Percentiles rank a stretch among this genome's conserved stretches.
phyloP scores from a whole-genome alignment of 1,140 invertebrate genomes.

The Cataglyphis hispanica region DNA sequence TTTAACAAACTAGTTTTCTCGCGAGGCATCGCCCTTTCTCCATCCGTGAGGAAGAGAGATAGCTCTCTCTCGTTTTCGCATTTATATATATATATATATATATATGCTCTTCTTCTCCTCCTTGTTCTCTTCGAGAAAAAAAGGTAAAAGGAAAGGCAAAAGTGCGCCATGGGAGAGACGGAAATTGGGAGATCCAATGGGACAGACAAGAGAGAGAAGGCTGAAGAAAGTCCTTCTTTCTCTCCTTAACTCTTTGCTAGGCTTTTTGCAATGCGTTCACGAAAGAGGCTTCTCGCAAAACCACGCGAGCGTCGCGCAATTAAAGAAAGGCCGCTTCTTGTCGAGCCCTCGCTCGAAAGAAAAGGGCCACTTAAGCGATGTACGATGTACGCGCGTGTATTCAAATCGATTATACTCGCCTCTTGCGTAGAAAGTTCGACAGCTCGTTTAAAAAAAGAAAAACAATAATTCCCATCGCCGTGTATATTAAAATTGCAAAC shows the following conservation, averaged over 20 bases:
- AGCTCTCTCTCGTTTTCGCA: background rate
- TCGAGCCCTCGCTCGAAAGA: background rate
- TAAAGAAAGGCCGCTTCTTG: constrained; percentile 44
- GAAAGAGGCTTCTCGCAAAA: constrained; percentile 9
- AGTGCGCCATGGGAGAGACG: background rate
- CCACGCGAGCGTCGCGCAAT: constrained; percentile 33
- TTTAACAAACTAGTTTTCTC: constrained; percentile 72
- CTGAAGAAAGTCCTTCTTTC: background rate
- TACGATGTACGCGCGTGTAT: constrained; percentile 3
- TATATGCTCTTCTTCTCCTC: background rate
- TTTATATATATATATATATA: no score
- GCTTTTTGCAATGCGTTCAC: constrained; percentile 31
- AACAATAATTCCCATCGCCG: background rate
- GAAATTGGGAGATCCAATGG: constrained; percentile 66
- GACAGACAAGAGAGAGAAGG: constrained; percentile 17
- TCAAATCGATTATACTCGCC: constrained; percentile 34
- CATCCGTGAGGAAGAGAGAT: background rate
- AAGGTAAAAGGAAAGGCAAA: background rate
- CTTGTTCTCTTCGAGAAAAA: constrained; percentile 31
- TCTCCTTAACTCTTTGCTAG: constrained; percentile 16
- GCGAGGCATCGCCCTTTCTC: constrained; percentile 59
- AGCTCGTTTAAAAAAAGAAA: background rate
- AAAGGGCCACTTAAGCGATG: constrained; percentile 29
- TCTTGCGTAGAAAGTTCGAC: background rate
- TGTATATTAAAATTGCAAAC: background rate